Percentiles rank a stretch among this genome's conserved stretches.
Evolutionary conservation across 2,113 vertebrate genomes (phyloP).

Genomic region (Synchiropus splendidus): DNA sequence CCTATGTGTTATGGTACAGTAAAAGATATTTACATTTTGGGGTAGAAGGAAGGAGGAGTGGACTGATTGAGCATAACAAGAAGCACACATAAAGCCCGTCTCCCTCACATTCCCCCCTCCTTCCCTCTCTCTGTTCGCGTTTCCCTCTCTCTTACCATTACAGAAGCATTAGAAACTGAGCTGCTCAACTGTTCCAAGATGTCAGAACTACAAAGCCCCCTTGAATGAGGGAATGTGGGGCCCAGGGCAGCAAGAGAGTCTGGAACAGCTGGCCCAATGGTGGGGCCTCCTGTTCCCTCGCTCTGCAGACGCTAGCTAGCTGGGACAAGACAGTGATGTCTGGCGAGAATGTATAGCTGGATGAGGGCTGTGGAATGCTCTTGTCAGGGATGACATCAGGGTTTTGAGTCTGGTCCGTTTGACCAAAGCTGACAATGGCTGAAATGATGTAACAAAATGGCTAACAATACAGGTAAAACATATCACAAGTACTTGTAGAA

Average conservation of each 20-base stretch:
- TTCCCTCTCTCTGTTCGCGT: conserved; percentile 10
- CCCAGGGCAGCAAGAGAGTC: conserved; percentile 53
- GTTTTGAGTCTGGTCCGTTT: conserved; percentile 29
- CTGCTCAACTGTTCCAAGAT: conserved; percentile 69
- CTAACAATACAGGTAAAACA: no score
- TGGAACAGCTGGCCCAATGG: conserved; percentile 64
- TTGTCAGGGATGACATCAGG: conserved; percentile 27
- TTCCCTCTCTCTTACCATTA: conserved; percentile 54
- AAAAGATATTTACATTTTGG: conserved; percentile 50
- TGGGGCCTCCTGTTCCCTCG: conserved; percentile 60
- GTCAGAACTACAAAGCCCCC: conserved; percentile 69
- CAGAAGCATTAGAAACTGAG: conserved; percentile 61
- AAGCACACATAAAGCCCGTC: conserved; percentile 50
- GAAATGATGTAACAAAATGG: no score
- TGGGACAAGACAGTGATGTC: conserved; percentile 51
- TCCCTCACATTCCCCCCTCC: conserved; percentile 8
- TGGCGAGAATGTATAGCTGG: conserved; percentile 14
- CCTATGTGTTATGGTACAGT: conserved; percentile 23
- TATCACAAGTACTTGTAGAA: no score
- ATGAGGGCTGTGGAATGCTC: conserved; percentile 12
- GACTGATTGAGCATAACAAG: conserved; percentile 55
- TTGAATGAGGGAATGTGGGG: conserved; percentile 65
- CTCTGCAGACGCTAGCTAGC: conserved; percentile 51
- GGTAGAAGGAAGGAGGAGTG: conserved; percentile 30
- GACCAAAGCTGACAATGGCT: conserved; percentile 9